phyloP scores from a whole-genome alignment of 1,140 invertebrate genomes.

The Papilio helenus region DNA sequence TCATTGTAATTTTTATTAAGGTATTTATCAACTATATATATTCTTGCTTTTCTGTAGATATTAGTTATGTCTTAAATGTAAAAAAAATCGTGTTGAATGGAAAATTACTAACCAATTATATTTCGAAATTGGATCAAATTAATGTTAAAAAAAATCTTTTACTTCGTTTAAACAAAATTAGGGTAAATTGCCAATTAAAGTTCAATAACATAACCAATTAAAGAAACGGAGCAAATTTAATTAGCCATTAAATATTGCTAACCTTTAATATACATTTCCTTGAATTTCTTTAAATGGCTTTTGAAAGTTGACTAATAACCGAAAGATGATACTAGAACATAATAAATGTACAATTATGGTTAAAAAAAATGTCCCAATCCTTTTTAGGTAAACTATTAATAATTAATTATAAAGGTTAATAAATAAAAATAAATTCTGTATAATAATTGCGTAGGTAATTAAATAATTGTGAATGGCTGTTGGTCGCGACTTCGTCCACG shows the following conservation, averaged over 20 bases:
- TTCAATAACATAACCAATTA: conserved; percentile 2
- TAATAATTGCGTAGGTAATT: background rate
- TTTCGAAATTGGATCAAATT: conserved; percentile 6
- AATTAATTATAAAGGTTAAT: background rate
- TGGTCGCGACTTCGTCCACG: too few relatives aligned
- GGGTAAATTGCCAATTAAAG: conserved; percentile 6
- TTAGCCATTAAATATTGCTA: background rate
- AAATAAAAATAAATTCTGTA: background rate
- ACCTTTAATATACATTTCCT: conserved; percentile 16
- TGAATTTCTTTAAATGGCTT: background rate
- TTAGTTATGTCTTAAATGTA: background rate
- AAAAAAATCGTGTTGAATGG: background rate
- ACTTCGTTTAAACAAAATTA: background rate
- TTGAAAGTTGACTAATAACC: conserved; percentile 6
- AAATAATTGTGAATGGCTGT: too few relatives aligned
- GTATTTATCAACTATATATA: too few relatives aligned
- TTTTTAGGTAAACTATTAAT: background rate
- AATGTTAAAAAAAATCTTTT: background rate
- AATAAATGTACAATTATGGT: background rate
- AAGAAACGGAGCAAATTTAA: conserved; percentile 16
- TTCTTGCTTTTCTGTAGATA: background rate
- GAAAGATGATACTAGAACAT: background rate
- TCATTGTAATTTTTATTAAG: too few relatives aligned
- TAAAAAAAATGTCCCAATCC: background rate
- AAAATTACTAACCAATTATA: background rate